phyloP scores from a whole-genome alignment of 1,140 invertebrate species.

The Carcinoscorpius rotundicauda region DNA sequence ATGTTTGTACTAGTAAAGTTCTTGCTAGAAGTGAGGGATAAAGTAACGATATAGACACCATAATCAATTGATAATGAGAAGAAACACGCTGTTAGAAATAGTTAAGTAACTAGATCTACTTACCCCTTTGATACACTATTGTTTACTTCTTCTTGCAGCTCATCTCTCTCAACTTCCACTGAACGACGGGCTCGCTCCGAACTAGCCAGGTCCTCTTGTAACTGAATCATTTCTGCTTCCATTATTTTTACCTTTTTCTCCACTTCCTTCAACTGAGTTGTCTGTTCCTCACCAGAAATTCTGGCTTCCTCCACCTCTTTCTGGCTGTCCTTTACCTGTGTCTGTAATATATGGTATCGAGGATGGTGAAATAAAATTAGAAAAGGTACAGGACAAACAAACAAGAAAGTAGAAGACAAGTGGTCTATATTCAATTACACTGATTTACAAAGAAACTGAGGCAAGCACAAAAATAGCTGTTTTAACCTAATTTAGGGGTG shows the following conservation, averaged over 20 bases:
- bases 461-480: too few species aligned
- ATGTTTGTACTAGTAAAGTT: too few species aligned
- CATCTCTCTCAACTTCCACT: constrained; percentile 83
- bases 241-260: constrained; percentile 80
- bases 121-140: constrained; percentile 47
- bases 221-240: constrained; percentile 78
- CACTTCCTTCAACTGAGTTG: constrained; percentile 66
- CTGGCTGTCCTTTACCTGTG: constrained; percentile 80
- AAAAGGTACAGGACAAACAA: too few species aligned
- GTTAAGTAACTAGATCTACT: background rate
- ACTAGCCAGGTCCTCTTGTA: constrained; percentile 76
- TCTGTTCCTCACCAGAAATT: constrained; percentile 67
- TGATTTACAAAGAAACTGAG: too few species aligned
- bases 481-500: too few species aligned
- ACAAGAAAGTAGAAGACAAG: too few species aligned
- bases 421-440: too few species aligned
- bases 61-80: too few species aligned
- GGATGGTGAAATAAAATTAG: too few species aligned
- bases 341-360: constrained; percentile 21
- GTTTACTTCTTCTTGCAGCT: constrained; percentile 73
- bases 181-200: constrained; percentile 70
- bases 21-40: too few species aligned
- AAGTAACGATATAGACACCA: too few species aligned
- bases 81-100: too few species aligned
- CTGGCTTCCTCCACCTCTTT: constrained; percentile 86